Percentiles rank a stretch among this genome's conserved stretches.
These are phyloP conservation scores for Bostrychus sinensis DNA, from an alignment of 2,113 vertebrate species.

Conservation along the genomic window DNA sequence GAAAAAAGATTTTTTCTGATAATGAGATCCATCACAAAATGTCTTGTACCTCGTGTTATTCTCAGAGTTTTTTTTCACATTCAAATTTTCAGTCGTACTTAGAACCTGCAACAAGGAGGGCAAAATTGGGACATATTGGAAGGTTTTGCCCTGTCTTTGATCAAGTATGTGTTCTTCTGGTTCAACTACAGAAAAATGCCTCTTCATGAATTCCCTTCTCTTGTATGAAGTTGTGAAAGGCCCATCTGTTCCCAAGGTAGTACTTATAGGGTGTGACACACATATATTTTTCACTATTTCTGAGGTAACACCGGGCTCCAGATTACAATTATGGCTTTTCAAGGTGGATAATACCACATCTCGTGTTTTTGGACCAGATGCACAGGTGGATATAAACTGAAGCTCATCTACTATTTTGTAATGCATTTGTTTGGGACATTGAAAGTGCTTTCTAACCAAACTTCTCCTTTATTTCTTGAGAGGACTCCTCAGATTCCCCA, in stretches of 20 bases:
- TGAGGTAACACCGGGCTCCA: constrained; percentile 22
- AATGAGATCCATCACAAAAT: constrained; percentile 5
- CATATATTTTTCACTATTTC: constrained; percentile 34
- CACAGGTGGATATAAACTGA: constrained; percentile 32
- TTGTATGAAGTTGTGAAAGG: constrained; percentile 17
- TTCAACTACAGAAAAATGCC: constrained; percentile 4
- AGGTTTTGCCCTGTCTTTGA: not conserved
- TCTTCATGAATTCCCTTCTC: constrained; percentile 19
- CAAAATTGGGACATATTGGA: constrained; percentile 4
- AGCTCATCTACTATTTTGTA: constrained; percentile 31
- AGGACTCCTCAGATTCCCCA: constrained; percentile 16
- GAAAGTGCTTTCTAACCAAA: constrained; percentile 32
- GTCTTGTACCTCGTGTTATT: not conserved
- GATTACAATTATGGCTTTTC: constrained; percentile 25
- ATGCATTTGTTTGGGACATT: constrained; percentile 36
- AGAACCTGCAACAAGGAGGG: constrained; percentile 17
- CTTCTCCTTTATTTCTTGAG: constrained; percentile 14
- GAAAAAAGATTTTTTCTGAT: not conserved
- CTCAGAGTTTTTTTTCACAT: not conserved
- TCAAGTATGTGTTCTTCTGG: not conserved
- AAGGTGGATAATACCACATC: constrained; percentile 39
- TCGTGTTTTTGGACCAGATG: constrained; percentile 27
- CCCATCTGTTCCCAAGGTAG: not conserved
- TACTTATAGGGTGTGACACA: constrained; percentile 5
- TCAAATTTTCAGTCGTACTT: not conserved